Percentiles rank a stretch among this genome's conserved stretches.
Evolutionary conservation across 1,140 invertebrate genomes (phyloP).

Genomic region (Portunus trituberculatus): DNA sequence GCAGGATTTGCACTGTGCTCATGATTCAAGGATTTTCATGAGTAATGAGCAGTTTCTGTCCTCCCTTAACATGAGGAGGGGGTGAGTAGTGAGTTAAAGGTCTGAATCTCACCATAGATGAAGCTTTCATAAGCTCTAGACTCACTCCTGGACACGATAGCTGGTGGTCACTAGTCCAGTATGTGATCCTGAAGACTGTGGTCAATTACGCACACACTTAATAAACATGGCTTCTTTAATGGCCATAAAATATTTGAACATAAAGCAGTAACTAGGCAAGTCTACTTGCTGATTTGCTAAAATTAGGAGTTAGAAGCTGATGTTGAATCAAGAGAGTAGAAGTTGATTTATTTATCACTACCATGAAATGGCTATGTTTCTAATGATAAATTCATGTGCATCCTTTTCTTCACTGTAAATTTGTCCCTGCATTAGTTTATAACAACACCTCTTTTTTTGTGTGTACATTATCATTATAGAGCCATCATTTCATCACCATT

Average conservation of each 20-base stretch:
- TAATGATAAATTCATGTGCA: background rate
- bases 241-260: background rate
- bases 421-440: background rate
- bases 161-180: background rate
- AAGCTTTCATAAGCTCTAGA: no score
- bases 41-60: no score
- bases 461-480: background rate
- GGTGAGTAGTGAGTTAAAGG: no score
- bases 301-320: background rate
- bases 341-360: background rate
- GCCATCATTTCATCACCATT: background rate
- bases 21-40: no score
- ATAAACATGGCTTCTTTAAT: background rate
- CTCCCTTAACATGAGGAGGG: no score
- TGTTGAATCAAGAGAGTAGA: background rate
- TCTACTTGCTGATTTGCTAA: background rate
- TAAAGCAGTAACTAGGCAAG: background rate
- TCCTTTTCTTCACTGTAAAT: background rate
- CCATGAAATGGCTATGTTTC: background rate
- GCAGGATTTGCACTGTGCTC: no score
- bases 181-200: background rate
- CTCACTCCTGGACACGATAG: no score
- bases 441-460: background rate
- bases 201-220: background rate
- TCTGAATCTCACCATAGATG: no score